Base-by-base conservation (phyloP, 2,113 vertebrate species). In the Erpornis zantholeuca region DNA sequence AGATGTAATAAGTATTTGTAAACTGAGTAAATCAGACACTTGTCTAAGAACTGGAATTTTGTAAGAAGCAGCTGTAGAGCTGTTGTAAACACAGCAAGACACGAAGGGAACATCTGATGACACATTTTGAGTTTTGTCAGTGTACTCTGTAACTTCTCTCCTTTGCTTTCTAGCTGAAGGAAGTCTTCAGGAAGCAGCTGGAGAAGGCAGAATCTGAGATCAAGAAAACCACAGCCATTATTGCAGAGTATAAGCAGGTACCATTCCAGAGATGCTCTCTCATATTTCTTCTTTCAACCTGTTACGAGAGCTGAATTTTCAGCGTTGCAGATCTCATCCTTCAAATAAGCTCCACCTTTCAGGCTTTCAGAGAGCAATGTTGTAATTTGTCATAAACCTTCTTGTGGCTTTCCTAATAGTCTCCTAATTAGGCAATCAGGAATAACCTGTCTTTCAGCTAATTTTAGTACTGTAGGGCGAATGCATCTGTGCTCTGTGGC, bases 171-270 rank as follows among this genome's bases (percentile, higher is more conserved):
- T 92, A 99, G 99, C 97, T 99, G 61, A 99, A 99, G 96, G 99
- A 99, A 91, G 98, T 99, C 73, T 99, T 99, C 98, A 98, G 99
- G 95, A 99, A 99, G 97, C 99, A 99, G 94, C 97, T 99, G 72
- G 99, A 99, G 95, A 99, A 99, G 94, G 99, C 99, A 9, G 99
- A 99, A 95, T 98, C 97, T 45, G 99, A 99, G 97, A 99, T 99
- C 93, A 99, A 99, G 98, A 99, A 99, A 98, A 99, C 99, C 13
- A 99, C 99, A 25, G 99, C 99, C 16, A 99, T 99, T 98, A 99
- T 99, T 81, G 98, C 99, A 2, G 99, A 99, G 86, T 99, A 99
- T 92, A 99, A 99, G 96, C 99, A 99, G 99, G 99, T 99, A 98
- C 79, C 19, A 6, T 53, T 49, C 59, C 50, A 59, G 53, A 68